phyloP scores from a whole-genome alignment of 2,113 vertebrate species.

The Chaetodon auriga region DNA sequence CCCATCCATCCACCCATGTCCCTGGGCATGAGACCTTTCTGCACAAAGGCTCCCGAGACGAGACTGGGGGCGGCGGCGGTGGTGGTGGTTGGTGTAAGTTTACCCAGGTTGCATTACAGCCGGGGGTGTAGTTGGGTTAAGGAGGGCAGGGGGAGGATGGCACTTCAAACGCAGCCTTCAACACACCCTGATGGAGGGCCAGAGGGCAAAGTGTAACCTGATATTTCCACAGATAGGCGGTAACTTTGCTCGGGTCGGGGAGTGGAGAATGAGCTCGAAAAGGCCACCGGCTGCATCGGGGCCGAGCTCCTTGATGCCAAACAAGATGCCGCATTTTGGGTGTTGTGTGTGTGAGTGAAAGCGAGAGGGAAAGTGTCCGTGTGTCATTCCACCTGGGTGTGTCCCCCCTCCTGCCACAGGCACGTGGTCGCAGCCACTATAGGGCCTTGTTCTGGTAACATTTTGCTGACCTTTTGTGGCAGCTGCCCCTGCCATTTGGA shows the following conservation, averaged over 20 bases:
- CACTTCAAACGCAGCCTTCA: conserved; percentile 67
- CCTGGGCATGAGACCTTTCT: conserved; percentile 37
- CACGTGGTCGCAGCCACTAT: conserved; percentile 50
- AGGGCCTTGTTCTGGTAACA: conserved; percentile 77
- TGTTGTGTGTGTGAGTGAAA: conserved; percentile 4
- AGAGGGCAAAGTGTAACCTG: conserved; percentile 49
- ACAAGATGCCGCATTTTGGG: conserved; percentile 5
- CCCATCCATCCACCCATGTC: conserved; percentile 40
- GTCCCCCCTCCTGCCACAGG: conserved; percentile 9
- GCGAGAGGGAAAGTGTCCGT: conserved; percentile 3
- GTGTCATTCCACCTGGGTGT: conserved; percentile 47
- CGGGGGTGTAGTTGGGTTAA: conserved; percentile 56
- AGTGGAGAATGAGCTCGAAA: conserved; percentile 6
- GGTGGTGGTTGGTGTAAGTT: conserved; percentile 59
- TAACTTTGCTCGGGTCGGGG: background rate
- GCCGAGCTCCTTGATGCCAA: conserved; percentile 1
- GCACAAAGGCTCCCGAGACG: conserved; percentile 69
- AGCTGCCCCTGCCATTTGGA: conserved; percentile 76
- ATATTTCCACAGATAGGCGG: conserved; percentile 37
- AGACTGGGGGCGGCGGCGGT: background rate
- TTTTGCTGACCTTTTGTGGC: conserved; percentile 81
- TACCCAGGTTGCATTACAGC: conserved; percentile 71
- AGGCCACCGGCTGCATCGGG: conserved; percentile 28
- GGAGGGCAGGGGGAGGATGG: conserved; percentile 46
- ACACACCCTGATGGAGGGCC: conserved; percentile 34